phyloP scores from a whole-genome alignment of 2,797 vertebrate species.

The Calcarius lapponicus region DNA sequence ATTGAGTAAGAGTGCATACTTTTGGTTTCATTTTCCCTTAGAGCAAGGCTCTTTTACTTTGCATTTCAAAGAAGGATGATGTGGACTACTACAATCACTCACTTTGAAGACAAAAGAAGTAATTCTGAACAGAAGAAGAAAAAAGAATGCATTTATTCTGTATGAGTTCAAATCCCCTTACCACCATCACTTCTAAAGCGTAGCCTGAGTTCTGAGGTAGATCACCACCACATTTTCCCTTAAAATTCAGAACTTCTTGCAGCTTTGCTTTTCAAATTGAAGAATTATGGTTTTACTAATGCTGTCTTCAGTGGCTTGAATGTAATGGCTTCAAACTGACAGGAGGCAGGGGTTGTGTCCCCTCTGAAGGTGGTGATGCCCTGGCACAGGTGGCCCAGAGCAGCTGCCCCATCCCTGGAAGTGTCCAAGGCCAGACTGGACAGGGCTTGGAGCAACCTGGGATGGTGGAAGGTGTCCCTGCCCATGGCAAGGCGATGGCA shows the following conservation, averaged over 20 bases:
- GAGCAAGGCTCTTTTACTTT: neutral
- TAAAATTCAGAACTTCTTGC: neutral
- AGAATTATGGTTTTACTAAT: neutral
- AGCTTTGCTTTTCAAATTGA: neutral
- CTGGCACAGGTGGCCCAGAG: neutral
- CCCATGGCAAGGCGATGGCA: accelerated
- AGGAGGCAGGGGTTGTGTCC: no score
- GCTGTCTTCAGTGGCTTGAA: neutral
- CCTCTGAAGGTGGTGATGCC: neutral
- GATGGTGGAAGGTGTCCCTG: neutral
- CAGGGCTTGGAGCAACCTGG: accelerated
- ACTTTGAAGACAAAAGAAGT: neutral
- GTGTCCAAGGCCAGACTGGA: neutral
- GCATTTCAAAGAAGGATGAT: neutral
- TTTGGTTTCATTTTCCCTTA: neutral
- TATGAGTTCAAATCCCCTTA: neutral
- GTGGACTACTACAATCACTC: neutral
- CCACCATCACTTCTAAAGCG: accelerated
- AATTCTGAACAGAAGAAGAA: neutral
- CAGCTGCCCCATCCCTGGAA: neutral
- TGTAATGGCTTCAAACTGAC: neutral
- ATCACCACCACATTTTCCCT: neutral
- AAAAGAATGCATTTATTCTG: neutral
- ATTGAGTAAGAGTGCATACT: neutral
- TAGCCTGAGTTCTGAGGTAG: neutral